Conservation (phyloP, 2,888 invertebrate genomes). For the Drosophila maculinotata region DNA sequence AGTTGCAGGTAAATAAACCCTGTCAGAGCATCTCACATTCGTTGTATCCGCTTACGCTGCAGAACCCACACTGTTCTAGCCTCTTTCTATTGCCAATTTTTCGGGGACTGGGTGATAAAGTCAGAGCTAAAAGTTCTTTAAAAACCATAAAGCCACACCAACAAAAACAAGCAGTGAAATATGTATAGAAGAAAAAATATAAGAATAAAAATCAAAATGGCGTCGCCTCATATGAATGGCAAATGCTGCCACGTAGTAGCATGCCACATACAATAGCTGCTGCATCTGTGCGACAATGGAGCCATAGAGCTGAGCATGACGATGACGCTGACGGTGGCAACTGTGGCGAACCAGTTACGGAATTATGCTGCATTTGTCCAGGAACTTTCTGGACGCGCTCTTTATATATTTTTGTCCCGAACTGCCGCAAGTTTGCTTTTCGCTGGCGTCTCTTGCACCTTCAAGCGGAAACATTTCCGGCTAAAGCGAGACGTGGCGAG, state of each 20-base stretch:
- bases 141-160: slow-evolving; percentile 19
- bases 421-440: slow-evolving; percentile 41
- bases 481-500: slow-evolving; percentile 3
- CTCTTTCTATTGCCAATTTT: not conserved
- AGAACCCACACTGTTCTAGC: slow-evolving; percentile 14
- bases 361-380: slow-evolving; percentile 32
- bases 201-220: slow-evolving; percentile 59
- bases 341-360: slow-evolving; percentile 28
- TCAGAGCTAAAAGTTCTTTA: slow-evolving; percentile 35
- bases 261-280: slow-evolving; percentile 23
- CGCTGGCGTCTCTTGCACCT: slow-evolving; percentile 28
- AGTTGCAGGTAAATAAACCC: too few relatives aligned
- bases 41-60: not conserved
- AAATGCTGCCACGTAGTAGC: slow-evolving; percentile 61
- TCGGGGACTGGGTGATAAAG: slow-evolving; percentile 21
- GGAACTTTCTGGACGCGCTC: slow-evolving; percentile 18
- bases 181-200: slow-evolving; percentile 5
- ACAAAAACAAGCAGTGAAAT: slow-evolving; percentile 15
- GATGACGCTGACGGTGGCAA: slow-evolving; percentile 21
- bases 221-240: slow-evolving; percentile 57
- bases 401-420: slow-evolving; percentile 38
- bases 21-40: slow-evolving; percentile 1
- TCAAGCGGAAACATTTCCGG: slow-evolving; percentile 67
- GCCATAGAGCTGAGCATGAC: slow-evolving; percentile 3
- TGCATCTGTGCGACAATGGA: slow-evolving; percentile 24